These are phyloP conservation scores for Napeogenes inachia DNA, from an alignment of 2,888 invertebrate species.

Conservation along the genomic window DNA sequence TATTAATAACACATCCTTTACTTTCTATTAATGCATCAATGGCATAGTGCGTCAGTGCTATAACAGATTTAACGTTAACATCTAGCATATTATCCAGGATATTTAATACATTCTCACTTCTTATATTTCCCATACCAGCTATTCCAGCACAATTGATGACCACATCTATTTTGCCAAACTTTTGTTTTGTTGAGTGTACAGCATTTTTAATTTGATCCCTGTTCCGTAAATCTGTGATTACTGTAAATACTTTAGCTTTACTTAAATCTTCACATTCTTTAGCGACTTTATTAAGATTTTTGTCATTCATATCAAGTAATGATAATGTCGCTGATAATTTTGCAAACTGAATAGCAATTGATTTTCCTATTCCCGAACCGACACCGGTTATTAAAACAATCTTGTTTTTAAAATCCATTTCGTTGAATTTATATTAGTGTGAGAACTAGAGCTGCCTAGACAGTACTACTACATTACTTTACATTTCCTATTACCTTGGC, in stretches of 20 bases:
- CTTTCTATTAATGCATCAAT: not conserved
- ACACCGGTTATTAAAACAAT: not conserved
- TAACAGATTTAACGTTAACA: not conserved
- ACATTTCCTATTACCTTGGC: no score
- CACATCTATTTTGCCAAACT: conserved; percentile 9
- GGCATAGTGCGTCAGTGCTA: not conserved
- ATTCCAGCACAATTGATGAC: conserved; percentile 13
- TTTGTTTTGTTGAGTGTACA: not conserved
- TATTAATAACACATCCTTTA: conserved; percentile 4
- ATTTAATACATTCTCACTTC: not conserved
- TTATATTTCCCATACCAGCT: not conserved
- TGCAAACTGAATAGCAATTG: not conserved
- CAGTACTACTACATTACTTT: no score
- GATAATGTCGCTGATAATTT: not conserved
- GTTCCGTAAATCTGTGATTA: conserved; percentile 2
- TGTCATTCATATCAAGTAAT: not conserved
- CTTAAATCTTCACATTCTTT: conserved; percentile 10
- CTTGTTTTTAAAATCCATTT: not conserved
- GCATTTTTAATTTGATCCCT: conserved; percentile 9
- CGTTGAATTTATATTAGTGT: no score
- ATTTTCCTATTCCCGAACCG: no score
- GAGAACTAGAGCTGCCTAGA: no score
- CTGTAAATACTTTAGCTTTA: conserved; percentile 8
- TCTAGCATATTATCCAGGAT: not conserved
- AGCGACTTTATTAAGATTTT: not conserved